A percentile compares a stretch with the other conserved stretches of the same genome.
Conservation (phyloP, 2,888 invertebrate genomes). For the Uropetala carovei region DNA sequence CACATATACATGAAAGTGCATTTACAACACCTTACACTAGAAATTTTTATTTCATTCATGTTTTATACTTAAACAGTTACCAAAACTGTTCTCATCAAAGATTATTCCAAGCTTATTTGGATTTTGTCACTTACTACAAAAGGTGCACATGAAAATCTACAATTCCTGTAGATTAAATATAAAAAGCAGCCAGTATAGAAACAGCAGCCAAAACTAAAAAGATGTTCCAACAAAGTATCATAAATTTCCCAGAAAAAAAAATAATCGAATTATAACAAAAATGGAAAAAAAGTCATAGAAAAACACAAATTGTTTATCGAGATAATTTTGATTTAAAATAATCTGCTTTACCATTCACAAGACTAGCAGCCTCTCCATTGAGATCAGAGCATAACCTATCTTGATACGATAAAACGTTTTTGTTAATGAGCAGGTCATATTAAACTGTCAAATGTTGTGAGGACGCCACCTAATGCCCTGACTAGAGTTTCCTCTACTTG, state of each 20-base stretch:
- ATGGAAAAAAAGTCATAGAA: neutral
- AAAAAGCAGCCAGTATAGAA: neutral
- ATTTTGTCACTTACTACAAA: no score
- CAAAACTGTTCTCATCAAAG: no score
- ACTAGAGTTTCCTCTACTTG: constrained; percentile 66
- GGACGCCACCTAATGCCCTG: constrained; percentile 66
- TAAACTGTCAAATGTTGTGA: constrained; percentile 67
- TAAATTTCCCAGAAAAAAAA: neutral
- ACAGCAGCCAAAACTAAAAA: neutral
- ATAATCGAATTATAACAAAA: neutral
- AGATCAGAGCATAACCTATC: neutral
- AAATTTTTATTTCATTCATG: no score
- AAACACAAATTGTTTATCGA: neutral
- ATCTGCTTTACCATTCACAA: neutral
- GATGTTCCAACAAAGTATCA: neutral
- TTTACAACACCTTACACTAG: no score
- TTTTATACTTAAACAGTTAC: no score
- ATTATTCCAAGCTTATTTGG: no score
- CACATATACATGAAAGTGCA: no score
- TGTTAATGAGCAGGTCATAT: constrained; percentile 43
- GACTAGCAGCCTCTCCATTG: neutral
- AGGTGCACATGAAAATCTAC: no score
- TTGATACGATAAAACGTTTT: neutral
- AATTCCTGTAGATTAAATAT: no score
- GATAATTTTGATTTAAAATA: neutral